These are phyloP conservation scores for Saguinus imperator DNA, from an alignment of 2,113 vertebrate genomes.

Conservation along the genomic window DNA sequence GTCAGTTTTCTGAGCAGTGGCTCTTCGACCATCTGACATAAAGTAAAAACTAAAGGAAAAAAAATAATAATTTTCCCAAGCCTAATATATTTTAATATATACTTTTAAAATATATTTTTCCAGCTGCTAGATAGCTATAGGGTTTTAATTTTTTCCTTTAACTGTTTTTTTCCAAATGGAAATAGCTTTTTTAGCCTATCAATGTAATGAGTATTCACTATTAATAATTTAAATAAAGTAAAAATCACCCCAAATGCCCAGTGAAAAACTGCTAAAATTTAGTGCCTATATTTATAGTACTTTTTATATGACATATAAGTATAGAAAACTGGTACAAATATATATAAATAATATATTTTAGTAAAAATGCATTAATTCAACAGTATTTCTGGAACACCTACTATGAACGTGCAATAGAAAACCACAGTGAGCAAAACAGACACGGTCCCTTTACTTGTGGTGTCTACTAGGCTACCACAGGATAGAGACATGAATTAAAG, in stretches of 20 bases:
- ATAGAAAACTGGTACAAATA: neutral
- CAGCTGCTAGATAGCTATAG: neutral
- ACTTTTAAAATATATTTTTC: neutral
- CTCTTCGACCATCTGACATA: neutral
- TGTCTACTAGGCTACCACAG: neutral
- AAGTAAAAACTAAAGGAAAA: neutral
- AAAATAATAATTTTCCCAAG: neutral
- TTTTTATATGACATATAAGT: neutral
- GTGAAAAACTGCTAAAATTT: slow-evolving; percentile 12
- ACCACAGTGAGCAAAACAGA: neutral
- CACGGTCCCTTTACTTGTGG: neutral
- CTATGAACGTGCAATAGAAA: neutral
- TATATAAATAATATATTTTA: neutral
- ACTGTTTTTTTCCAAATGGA: neutral
- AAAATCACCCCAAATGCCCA: neutral
- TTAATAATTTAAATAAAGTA: slow-evolving; percentile 27
- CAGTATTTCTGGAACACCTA: neutral
- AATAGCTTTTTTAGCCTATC: neutral
- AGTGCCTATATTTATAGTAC: neutral
- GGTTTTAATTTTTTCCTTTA: slow-evolving; percentile 25
- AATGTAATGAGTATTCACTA: neutral
- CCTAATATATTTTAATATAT: neutral
- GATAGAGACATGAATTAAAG: neutral
- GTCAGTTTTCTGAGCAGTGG: neutral
- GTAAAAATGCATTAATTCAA: neutral